phyloP scores from a whole-genome alignment of 2,797 vertebrate species.

The Zalophus californianus region DNA sequence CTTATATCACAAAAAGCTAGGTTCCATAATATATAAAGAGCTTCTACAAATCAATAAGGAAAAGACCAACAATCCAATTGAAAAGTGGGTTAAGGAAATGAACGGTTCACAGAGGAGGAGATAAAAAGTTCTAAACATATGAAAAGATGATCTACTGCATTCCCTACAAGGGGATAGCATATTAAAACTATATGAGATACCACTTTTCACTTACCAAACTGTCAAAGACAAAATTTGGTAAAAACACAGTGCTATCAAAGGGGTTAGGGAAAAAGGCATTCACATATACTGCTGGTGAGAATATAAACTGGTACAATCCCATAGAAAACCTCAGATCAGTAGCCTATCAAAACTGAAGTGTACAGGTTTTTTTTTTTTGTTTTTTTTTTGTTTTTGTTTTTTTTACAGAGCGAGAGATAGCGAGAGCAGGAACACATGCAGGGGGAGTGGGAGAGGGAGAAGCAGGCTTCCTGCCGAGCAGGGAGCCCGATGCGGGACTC shows the following conservation, averaged over 20 bases:
- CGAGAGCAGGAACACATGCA: no score
- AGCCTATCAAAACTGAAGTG: constrained; percentile 18
- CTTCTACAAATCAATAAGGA: constrained; percentile 44
- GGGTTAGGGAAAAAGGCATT: not conserved
- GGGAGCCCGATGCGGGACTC: no score
- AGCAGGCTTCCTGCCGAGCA: no score
- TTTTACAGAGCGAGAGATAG: no score
- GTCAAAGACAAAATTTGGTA: not conserved
- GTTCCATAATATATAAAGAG: constrained; percentile 15
- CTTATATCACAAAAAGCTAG: not conserved
- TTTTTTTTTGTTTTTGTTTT: no score
- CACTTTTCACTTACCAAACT: not conserved
- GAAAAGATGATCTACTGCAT: not conserved
- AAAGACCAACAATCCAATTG: not conserved
- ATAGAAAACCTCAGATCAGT: not conserved
- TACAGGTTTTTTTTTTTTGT: not conserved
- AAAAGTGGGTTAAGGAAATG: constrained; percentile 40
- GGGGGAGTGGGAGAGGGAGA: no score
- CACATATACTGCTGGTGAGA: not conserved
- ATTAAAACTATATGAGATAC: not conserved
- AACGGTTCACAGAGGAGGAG: not conserved
- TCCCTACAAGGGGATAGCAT: not conserved
- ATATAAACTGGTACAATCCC: not conserved
- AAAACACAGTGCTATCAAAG: not conserved
- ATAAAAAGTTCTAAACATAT: not conserved